Conservation (phyloP, 2,113 vertebrate species). For the Ceuthmochares aereus region DNA sequence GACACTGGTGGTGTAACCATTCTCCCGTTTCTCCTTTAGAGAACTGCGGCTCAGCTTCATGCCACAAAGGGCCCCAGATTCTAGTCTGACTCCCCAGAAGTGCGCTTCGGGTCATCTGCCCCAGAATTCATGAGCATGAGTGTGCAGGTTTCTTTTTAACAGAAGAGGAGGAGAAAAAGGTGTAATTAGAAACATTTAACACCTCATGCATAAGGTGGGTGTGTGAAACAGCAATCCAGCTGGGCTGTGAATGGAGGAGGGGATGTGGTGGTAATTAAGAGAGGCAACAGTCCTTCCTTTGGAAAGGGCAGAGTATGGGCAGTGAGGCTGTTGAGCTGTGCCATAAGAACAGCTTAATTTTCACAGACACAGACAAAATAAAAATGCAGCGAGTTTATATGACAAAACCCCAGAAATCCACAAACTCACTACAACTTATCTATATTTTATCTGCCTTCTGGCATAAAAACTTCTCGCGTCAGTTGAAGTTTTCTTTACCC, state of each 20-base stretch:
- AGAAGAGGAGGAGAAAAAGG: background rate
- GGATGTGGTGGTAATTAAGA: background rate
- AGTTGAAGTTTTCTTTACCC: background rate
- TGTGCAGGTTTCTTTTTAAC: background rate
- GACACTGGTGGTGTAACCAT: fast-evolving
- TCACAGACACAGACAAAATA: background rate
- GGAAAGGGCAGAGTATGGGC: background rate
- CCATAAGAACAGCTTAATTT: background rate
- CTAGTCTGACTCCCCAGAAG: no score
- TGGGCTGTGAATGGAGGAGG: background rate
- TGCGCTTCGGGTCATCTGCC: background rate
- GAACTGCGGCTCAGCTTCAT: background rate
- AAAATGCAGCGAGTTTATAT: background rate
- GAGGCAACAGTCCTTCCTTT: background rate
- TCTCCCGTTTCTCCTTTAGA: background rate
- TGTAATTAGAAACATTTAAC: background rate
- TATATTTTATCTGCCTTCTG: background rate
- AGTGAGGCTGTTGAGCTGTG: background rate
- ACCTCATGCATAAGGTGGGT: background rate
- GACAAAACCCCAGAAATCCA: background rate
- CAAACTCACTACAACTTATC: background rate
- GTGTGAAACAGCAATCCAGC: background rate
- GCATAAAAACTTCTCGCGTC: background rate
- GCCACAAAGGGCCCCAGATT: background rate
- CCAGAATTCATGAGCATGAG: background rate